Evolutionary conservation across 2,888 invertebrate genomes (phyloP).

Genomic region (Drosophila anomelani): DNA sequence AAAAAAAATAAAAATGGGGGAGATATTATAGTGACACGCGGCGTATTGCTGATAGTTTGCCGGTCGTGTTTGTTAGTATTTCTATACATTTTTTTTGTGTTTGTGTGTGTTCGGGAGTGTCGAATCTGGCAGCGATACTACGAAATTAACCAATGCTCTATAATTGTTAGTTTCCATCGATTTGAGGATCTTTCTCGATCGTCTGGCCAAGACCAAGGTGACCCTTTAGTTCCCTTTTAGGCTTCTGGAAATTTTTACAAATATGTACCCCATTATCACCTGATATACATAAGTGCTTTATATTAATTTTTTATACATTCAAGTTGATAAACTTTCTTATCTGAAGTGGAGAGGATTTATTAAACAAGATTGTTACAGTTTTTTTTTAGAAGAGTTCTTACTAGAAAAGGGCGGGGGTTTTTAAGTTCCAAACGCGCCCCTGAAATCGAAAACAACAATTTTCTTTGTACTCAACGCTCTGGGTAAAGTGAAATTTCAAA

Average conservation of each 20-base stretch:
- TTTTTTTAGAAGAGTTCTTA: not conserved
- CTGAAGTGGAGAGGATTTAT: not conserved
- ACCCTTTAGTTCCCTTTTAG: slow-evolving; percentile 41
- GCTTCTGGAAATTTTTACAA: slow-evolving; percentile 35
- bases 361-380: slow-evolving; percentile 1
- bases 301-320: not conserved
- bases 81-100: not conserved
- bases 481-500: not conserved
- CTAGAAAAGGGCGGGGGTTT: not conserved
- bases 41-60: slow-evolving; percentile 52
- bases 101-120: not conserved
- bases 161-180: not conserved
- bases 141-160: slow-evolving; percentile 20
- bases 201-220: slow-evolving; percentile 57
- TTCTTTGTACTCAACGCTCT: not conserved
- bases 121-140: slow-evolving; percentile 4
- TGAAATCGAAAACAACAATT: not conserved
- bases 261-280: slow-evolving; percentile 23
- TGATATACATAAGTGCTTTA: not conserved
- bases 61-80: slow-evolving; percentile 49
- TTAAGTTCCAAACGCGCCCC: slow-evolving; percentile 10
- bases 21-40: slow-evolving; percentile 23
- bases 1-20: not conserved
- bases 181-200: not conserved
- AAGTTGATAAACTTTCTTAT: slow-evolving; percentile 57